Conservation (phyloP, 2,888 invertebrate genomes). For the Acanthosoma haemorrhoidale region DNA sequence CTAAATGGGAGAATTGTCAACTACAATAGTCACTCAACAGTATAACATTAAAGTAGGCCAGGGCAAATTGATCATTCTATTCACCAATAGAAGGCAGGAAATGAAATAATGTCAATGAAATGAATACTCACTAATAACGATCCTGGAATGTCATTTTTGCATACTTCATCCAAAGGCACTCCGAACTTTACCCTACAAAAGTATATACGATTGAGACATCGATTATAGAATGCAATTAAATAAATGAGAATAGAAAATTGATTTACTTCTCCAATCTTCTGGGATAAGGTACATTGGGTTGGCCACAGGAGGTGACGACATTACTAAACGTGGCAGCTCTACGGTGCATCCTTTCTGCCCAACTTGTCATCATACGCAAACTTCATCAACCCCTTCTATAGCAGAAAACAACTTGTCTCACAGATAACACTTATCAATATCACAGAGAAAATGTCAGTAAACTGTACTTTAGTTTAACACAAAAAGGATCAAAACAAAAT, state of each 20-base stretch:
- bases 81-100: constrained; percentile 15
- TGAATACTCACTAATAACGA: constrained; percentile 70
- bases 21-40: constrained; percentile 4
- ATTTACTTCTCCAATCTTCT: constrained; percentile 70
- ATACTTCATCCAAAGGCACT: constrained; percentile 83
- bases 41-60: constrained; percentile 24
- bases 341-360: constrained; percentile 87
- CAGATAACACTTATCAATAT: background rate
- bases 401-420: background rate
- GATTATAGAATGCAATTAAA: background rate
- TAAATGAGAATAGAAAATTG: background rate
- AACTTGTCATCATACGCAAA: constrained; percentile 70
- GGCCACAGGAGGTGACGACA: constrained; percentile 86
- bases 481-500: too few species aligned
- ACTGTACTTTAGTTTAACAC: too few species aligned
- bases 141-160: constrained; percentile 91
- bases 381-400: constrained; percentile 19
- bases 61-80: background rate
- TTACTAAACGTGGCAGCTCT: constrained; percentile 85
- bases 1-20: constrained; percentile 48
- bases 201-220: background rate
- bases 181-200: constrained; percentile 80
- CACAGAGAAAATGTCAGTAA: too few species aligned
- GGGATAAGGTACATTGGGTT: constrained; percentile 74
- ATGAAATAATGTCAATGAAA: constrained; percentile 22